These are phyloP conservation scores for Campoplex capitator DNA, from an alignment of 2,888 invertebrate species.

Conservation along the genomic window DNA sequence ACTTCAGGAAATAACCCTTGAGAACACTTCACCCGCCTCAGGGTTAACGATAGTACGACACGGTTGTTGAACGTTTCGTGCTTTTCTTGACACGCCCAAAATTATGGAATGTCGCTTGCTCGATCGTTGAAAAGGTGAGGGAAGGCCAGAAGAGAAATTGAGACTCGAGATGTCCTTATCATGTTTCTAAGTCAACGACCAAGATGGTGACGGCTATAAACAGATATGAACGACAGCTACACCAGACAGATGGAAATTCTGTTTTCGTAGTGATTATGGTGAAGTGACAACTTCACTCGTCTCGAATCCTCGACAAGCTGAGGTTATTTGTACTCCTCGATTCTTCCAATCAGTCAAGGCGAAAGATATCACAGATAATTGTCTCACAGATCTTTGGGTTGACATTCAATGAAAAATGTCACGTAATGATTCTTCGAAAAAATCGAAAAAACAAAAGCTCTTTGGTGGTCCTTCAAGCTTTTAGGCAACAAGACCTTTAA, in stretches of 20 bases:
- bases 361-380: conserved; percentile 39
- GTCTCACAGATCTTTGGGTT: conserved; percentile 43
- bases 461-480: conserved; percentile 42
- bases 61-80: conserved; percentile 17
- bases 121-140: conserved; percentile 68
- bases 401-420: conserved; percentile 72
- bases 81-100: conserved; percentile 28
- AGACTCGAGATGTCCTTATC: conserved; percentile 71
- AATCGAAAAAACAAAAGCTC: conserved; percentile 51
- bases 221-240: conserved; percentile 25
- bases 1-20: conserved; percentile 36
- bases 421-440: conserved; percentile 78
- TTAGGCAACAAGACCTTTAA: background rate
- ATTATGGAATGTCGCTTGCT: conserved; percentile 19
- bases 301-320: conserved; percentile 77
- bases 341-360: conserved; percentile 80
- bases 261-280: conserved; percentile 57
- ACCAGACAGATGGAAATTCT: conserved; percentile 27
- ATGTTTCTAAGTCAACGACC: conserved; percentile 76
- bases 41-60: conserved; percentile 38
- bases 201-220: conserved; percentile 51
- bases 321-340: conserved; percentile 81
- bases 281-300: conserved; percentile 77
- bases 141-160: conserved; percentile 44
- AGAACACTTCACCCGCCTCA: background rate